Evolutionary conservation across 2,888 invertebrate genomes (phyloP).

Genomic region (Lamproptera curius): DNA sequence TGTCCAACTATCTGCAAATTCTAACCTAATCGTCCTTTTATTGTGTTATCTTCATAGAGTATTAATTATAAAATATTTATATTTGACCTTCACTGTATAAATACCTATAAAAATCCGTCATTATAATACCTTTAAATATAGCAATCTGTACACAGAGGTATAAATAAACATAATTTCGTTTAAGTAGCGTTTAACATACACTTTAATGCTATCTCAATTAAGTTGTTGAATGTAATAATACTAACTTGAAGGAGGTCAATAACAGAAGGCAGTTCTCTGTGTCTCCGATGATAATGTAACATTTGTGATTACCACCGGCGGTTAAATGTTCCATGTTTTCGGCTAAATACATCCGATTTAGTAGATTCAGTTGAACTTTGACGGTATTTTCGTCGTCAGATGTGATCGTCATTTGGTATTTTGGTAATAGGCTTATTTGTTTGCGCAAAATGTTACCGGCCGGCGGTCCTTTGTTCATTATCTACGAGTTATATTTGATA

Average conservation of each 20-base stretch:
- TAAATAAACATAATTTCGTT: too few relatives aligned
- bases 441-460: slow-evolving; percentile 83
- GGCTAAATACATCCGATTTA: slow-evolving; percentile 63
- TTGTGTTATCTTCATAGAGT: too few relatives aligned
- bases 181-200: too few relatives aligned
- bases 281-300: slow-evolving; percentile 82
- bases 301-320: slow-evolving; percentile 70
- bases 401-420: slow-evolving; percentile 72
- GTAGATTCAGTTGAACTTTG: slow-evolving; percentile 47
- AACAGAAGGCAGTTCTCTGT: slow-evolving; percentile 79
- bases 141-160: too few relatives aligned
- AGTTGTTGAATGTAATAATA: slow-evolving; percentile 16
- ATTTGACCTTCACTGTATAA: too few relatives aligned
- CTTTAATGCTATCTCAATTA: neutral
- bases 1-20: too few relatives aligned
- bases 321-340: slow-evolving; percentile 63
- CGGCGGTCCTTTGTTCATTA: slow-evolving; percentile 85
- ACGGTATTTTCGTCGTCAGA: slow-evolving; percentile 50
- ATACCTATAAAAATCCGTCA: too few relatives aligned
- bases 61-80: too few relatives aligned
- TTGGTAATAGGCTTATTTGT: slow-evolving; percentile 80
- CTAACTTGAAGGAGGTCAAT: slow-evolving; percentile 76
- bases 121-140: too few relatives aligned
- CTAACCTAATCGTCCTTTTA: too few relatives aligned
- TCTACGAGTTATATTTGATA: slow-evolving; percentile 74